Evolutionary conservation across 2,888 invertebrate genomes (phyloP).

Genomic region (Trachelus tabidus): DNA sequence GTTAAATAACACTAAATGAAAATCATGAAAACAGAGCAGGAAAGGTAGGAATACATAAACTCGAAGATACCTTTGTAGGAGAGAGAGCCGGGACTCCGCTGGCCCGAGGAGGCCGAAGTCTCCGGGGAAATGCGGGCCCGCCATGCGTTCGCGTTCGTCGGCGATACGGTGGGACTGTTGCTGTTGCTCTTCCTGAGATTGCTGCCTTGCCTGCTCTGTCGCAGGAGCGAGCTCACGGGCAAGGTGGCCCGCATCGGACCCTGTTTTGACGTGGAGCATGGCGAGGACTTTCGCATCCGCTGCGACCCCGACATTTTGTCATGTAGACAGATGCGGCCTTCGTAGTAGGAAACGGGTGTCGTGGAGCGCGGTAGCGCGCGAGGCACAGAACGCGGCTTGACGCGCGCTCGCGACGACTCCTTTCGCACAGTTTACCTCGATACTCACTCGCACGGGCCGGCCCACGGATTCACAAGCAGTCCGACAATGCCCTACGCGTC

Average conservation of each 20-base stretch:
- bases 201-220: slow-evolving; percentile 72
- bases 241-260: slow-evolving; percentile 83
- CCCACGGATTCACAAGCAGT: slow-evolving; percentile 16
- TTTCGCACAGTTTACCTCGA: not conserved
- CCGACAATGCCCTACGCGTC: slow-evolving; percentile 56
- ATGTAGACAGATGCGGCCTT: slow-evolving; percentile 38
- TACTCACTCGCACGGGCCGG: slow-evolving; percentile 1
- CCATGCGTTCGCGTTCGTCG: slow-evolving; percentile 72
- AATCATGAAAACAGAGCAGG: not conserved
- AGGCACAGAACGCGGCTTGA: slow-evolving; percentile 27
- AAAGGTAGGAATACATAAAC: not conserved
- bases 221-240: slow-evolving; percentile 79
- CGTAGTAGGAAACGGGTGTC: slow-evolving; percentile 24
- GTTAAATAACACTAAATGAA: not conserved
- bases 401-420: slow-evolving; percentile 9
- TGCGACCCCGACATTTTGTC: slow-evolving; percentile 63
- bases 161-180: slow-evolving; percentile 76
- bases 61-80: slow-evolving; percentile 75
- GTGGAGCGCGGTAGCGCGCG: slow-evolving; percentile 42
- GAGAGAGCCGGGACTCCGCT: slow-evolving; percentile 79
- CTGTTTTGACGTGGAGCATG: slow-evolving; percentile 71
- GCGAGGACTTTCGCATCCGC: slow-evolving; percentile 74
- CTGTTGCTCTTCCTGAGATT: slow-evolving; percentile 71
- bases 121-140: slow-evolving; percentile 76
- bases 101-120: slow-evolving; percentile 74